A percentile compares a stretch with the other conserved stretches of the same genome.
Conservation (phyloP, 2,113 vertebrate species). For the Cololabis saira region DNA sequence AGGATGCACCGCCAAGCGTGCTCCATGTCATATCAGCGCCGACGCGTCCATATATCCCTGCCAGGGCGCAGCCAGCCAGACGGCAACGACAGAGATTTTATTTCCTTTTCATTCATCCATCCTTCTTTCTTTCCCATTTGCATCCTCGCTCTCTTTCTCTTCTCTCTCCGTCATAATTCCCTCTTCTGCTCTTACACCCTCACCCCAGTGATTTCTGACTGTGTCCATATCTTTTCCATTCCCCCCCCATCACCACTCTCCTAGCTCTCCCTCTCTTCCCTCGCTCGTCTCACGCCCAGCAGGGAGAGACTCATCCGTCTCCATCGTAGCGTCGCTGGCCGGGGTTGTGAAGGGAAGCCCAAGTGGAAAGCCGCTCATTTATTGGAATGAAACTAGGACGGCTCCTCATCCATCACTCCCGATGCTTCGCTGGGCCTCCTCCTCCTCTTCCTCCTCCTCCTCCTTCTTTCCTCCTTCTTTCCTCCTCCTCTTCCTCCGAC, state of each 20-base stretch:
- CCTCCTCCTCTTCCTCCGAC: constrained; percentile 54
- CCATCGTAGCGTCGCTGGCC: constrained; percentile 52
- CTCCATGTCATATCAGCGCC: constrained; percentile 59
- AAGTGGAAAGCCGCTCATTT: constrained; percentile 79
- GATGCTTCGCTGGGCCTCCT: constrained; percentile 45
- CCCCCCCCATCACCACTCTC: constrained; percentile 5
- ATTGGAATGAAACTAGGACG: constrained; percentile 77
- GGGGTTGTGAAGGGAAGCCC: constrained; percentile 68
- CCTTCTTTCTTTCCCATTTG: not conserved
- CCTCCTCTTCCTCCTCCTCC: too few relatives aligned
- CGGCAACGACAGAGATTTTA: constrained; percentile 23
- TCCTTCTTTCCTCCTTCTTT: too few relatives aligned
- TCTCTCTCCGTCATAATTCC: too few relatives aligned
- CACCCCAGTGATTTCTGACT: constrained; percentile 1
- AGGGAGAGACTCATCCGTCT: constrained; percentile 73
- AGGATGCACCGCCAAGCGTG: constrained; percentile 60
- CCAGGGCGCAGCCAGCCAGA: constrained; percentile 46
- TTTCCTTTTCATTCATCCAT: constrained; percentile 15
- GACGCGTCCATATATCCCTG: constrained; percentile 56
- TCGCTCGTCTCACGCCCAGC: constrained; percentile 49
- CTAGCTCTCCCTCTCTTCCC: constrained; percentile 32
- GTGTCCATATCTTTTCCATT: not conserved
- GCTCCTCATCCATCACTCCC: constrained; percentile 77
- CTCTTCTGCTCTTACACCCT: constrained; percentile 14
- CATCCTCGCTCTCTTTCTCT: not conserved